Evolutionary conservation across 1,140 invertebrate species (phyloP), one percentile per base, ranked within the genome.

Genomic region (Bombus confusus): DNA sequence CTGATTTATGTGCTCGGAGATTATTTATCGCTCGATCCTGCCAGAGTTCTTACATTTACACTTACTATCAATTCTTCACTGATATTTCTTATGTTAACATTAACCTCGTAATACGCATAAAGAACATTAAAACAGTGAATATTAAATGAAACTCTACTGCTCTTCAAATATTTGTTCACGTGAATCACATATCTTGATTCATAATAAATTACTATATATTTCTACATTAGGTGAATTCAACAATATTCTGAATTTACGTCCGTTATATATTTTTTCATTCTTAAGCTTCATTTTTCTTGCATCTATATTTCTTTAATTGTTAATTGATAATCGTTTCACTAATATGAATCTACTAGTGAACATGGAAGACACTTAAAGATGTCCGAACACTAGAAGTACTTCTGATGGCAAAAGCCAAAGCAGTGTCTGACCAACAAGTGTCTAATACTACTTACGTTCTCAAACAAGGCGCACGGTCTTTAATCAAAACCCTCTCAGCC

Each of bases 371-470:
- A 5, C n/a, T 77, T n/a, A n/a, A 73, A 43, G 41, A n/a, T 12
- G 34, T 31, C 18, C 1, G 4, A 57, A 37, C 52, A 9, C 12
- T 18, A 9, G 62, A 79, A 84, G 47, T 71, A 37, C 3, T 62
- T 62, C 43, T 5, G 43, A 25, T 28, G n/a, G 39, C 41, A 18
- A 13, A 57, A 41, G 34, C 31, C 52, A 37, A 37, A 22, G 52
- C 64, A 5, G n/a, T 34, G 82, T 84, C 83, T 62, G 83, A 84
- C 83, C 66, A 84, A 71, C 66, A 80, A 79, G 76, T 79, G 83
- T 72, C 83, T 62, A 78, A 72, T 84, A 84, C 83, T 84, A 84
- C 83, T 84, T 59, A 41, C 52, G n/a, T 34, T 15, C n/a, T 59
- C 25, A 52, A 69, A 52, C 64, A 25, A 64, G 37, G 57, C 75